phyloP scores from a whole-genome alignment of 2,113 vertebrate genomes.

The Cyprinodon tularosa region DNA sequence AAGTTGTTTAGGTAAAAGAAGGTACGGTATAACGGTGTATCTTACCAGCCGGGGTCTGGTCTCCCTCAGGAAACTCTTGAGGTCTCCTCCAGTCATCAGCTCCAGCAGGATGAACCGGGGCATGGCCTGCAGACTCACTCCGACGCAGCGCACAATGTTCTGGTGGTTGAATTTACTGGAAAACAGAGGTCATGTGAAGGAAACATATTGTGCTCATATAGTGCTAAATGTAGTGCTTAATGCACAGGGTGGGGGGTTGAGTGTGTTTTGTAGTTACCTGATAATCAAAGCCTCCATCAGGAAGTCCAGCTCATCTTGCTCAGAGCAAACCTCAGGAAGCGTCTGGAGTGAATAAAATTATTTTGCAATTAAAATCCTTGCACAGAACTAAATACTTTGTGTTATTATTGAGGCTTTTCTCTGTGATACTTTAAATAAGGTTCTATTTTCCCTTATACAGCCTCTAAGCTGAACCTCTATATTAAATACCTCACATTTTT shows the following conservation, averaged over 20 bases:
- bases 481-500: background rate
- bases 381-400: background rate
- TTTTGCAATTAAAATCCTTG: background rate
- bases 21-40: background rate
- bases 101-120: constrained; percentile 97
- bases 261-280: constrained; percentile 79
- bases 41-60: constrained; percentile 94
- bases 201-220: background rate
- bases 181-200: background rate
- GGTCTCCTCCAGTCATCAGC: constrained; percentile 96
- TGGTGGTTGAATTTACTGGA: constrained; percentile 98
- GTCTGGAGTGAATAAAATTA: constrained; percentile 80
- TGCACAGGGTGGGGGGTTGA: background rate
- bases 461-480: background rate
- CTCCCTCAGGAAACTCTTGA: constrained; percentile 95
- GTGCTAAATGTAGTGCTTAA: background rate
- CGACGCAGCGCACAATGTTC: constrained; percentile 96
- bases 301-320: constrained; percentile 97
- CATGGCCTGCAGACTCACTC: constrained; percentile 94
- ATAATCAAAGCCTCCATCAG: constrained; percentile 99
- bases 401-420: background rate
- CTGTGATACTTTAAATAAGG: background rate
- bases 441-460: background rate
- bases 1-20: background rate
- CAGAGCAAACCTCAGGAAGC: constrained; percentile 96